Base-by-base conservation (phyloP, 2,888 invertebrate genomes). In the Cryptocheilus praepositus region DNA sequence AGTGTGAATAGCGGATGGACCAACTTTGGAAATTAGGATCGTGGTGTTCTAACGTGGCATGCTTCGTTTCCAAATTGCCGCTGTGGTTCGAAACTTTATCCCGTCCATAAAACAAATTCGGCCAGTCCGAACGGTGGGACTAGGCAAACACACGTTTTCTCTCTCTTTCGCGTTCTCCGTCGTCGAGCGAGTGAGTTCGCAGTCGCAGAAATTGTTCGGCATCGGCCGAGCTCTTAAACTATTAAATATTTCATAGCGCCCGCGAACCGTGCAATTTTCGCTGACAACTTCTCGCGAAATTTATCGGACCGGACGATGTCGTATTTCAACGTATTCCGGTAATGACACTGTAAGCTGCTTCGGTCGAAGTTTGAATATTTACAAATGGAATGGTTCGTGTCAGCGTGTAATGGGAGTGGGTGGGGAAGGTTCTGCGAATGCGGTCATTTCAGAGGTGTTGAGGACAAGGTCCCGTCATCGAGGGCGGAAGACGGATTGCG, bases 41-140 rank as follows among this genome's bases (percentile, higher is more conserved):
- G 56, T 61, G 52, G 43, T 67, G 57, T 60, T 64, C 66, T 64
- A 61, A 58, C 66, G 18, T 58, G 44, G 36, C 55, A 46, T 64
- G 65, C 70, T 64, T 76, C 78, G 79, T 79, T 76, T 76, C 64
- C 70, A 68, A 74, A 78, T 78, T 72, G 70, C 69, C 70, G 57
- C 61, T 70, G 56, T 53, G 64, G 52, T 60, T 60, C 58, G 63
- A 66, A 74, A 70, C 70, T 72, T 72, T 61, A 58, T 28, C 68
- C 57, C 69, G 64, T 64, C 56, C 61, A 64, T 64, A 55, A 68
- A 67, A 64, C 71, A 67, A 66, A 68, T 66, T 68, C 59, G 52
- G 51, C 52, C 57, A 21, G 21, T 36, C 36, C 8, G 11, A 11
- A 36, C 36, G 13, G 36, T 36, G 36, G 13, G 4, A 36, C 36